Conservation (phyloP, 2,113 vertebrate species). For the Lucifuga dentata region DNA sequence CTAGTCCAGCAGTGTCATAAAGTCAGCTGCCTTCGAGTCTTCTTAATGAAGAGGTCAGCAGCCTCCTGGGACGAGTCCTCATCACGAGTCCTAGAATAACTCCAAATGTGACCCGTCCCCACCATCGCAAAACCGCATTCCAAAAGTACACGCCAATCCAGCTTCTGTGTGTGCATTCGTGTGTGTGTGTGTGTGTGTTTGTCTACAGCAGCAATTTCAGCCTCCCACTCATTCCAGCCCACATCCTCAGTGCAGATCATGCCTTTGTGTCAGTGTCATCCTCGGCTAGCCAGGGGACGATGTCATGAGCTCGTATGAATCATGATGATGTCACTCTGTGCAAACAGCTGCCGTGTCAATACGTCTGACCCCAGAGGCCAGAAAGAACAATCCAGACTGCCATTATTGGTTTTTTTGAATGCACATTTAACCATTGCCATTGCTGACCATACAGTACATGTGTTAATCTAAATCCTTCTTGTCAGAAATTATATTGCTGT, state of each 20-base stretch:
- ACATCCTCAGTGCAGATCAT: constrained; percentile 47
- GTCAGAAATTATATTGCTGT: constrained; percentile 50
- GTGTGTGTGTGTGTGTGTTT: constrained; percentile 18
- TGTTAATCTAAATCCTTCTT: constrained; percentile 31
- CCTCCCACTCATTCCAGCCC: constrained; percentile 64
- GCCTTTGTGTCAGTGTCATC: constrained; percentile 55
- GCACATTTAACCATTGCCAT: constrained; percentile 59
- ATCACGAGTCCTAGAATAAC: constrained; percentile 48
- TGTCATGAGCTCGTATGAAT: constrained; percentile 46
- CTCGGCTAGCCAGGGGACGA: constrained; percentile 53
- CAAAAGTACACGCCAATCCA: constrained; percentile 49
- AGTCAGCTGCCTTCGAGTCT: constrained; percentile 5
- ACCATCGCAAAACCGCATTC: constrained; percentile 64
- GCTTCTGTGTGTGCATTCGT: constrained; percentile 20
- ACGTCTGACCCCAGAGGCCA: constrained; percentile 46
- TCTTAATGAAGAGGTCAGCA: constrained; percentile 18
- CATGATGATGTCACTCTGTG: constrained; percentile 50
- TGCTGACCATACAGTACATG: constrained; percentile 37
- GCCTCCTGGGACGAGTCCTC: constrained; percentile 12
- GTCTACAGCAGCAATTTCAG: constrained; percentile 21
- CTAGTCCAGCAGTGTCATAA: constrained; percentile 20
- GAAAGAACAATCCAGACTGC: constrained; percentile 43
- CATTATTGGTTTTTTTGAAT: constrained; percentile 52
- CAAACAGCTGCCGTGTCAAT: constrained; percentile 44
- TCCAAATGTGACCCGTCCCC: constrained; percentile 53